Evolutionary conservation across 2,888 invertebrate genomes (phyloP), one percentile per base, ranked within the genome.

Genomic region (Perdita meconis): DNA sequence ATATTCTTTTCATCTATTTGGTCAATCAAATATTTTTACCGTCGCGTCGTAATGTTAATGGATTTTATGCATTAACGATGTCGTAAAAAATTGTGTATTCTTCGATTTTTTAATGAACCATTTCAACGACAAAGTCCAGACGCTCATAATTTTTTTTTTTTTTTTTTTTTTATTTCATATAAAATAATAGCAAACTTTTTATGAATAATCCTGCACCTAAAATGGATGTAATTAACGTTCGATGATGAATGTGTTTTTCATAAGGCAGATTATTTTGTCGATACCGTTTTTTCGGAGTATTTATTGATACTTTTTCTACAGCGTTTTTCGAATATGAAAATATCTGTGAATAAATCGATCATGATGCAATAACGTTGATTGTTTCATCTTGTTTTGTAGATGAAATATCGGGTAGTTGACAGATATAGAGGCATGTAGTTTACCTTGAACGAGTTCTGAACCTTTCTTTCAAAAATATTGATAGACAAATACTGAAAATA

Each of bases 331-430:
- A n/a, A n/a, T n/a, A n/a, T 16, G 22, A 55, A 51, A 66, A 47
- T 60, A 36, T 56, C 51, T 61, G 51, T 24, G 19, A 55, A 59
- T 47, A 63, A 30, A 60, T 72, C 44, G 47, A 51, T 50, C 42
- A 78, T 83, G 83, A 83, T 78, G 83, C 83, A 83, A 83, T 60
- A 81, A 69, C 44, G 63, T 71, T 59, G 73, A 63, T 76, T 76
- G 69, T 83, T 83, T 83, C 83, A 47, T 74, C 61, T 73, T 83
- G 75, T 76, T 83, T 76, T 66, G 40, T 51, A 59, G 65, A 71
- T 75, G 59, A 83, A 83, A 78, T 72, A 78, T 81, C 56, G 63
- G 66, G 75, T 83, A 78, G 83, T 83, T 78, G 73, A 68, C 44
- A 66, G 59, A 63, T 42, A 50, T 60, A 68, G 24, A 55, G 56